A percentile compares a stretch with the other conserved stretches of the same genome.
phyloP scores from a whole-genome alignment of 1,140 invertebrate species.

The Goniozus legneri region DNA sequence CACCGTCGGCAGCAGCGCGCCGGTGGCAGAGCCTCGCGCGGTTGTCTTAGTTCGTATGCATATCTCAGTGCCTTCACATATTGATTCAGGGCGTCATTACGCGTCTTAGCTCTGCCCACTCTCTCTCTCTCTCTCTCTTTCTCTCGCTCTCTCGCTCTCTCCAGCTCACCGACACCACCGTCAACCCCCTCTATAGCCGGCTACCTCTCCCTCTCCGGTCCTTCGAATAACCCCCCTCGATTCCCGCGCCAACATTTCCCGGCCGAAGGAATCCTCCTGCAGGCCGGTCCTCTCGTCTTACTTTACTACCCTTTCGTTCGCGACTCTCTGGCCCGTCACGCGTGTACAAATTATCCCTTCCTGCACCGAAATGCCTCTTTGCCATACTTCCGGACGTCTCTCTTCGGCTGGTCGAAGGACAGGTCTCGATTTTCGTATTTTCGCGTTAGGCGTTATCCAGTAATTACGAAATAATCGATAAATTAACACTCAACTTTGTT shows the following conservation, averaged over 20 bases:
- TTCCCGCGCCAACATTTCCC: conserved; percentile 22
- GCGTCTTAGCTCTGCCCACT: conserved; percentile 49
- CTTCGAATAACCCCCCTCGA: conserved; percentile 22
- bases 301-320: conserved; percentile 9
- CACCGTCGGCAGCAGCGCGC: conserved; percentile 12
- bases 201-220: conserved; percentile 18
- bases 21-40: conserved; percentile 27
- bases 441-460: too few relatives aligned
- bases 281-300: conserved; percentile 18
- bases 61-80: conserved; percentile 51
- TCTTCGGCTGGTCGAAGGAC: conserved; percentile 13
- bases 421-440: conserved; percentile 13
- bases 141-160: too few relatives aligned
- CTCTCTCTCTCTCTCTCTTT: conserved; percentile 16
- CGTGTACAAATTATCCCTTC: too few relatives aligned
- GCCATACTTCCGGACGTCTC: conserved; percentile 9
- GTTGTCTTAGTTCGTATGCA: conserved; percentile 50
- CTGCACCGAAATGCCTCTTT: too few relatives aligned
- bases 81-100: conserved; percentile 53
- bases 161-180: too few relatives aligned
- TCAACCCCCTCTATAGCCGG: conserved; percentile 13
- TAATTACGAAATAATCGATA: too few relatives aligned
- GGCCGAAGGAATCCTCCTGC: conserved; percentile 32
- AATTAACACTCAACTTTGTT: too few relatives aligned
- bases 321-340: too few relatives aligned